Conservation (phyloP, 2,888 invertebrate species). For the Trypoxylon attenuatum region DNA sequence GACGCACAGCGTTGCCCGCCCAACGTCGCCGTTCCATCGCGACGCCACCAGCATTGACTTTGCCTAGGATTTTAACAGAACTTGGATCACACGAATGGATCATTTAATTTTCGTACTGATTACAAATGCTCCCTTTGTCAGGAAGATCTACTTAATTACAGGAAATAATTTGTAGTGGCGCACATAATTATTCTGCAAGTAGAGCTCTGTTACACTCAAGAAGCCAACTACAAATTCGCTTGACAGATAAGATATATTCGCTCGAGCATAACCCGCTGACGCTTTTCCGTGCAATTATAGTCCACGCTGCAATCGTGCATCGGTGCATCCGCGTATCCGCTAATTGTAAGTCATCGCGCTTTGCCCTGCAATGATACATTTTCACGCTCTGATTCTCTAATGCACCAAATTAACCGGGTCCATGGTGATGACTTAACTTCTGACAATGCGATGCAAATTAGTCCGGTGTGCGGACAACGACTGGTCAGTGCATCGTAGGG, state of each 20-base stretch:
- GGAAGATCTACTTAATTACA: constrained; percentile 26
- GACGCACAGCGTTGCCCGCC: neutral
- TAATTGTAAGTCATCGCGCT: no score
- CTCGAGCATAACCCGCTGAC: neutral
- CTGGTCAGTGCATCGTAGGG: no score
- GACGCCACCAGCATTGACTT: no score
- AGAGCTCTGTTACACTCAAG: constrained; percentile 8
- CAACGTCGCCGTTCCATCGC: neutral
- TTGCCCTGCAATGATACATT: no score
- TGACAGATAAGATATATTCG: constrained; percentile 22
- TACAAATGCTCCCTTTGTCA: constrained; percentile 24
- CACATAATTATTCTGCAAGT: constrained; percentile 20
- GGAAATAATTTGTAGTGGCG: constrained; percentile 30
- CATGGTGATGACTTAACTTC: no score
- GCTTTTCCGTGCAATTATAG: constrained; percentile 7
- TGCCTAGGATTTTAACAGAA: no score
- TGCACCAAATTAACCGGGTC: no score
- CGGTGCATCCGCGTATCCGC: neutral
- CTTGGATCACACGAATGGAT: neutral
- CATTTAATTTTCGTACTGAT: constrained; percentile 23
- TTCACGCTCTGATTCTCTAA: no score
- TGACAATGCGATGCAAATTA: no score
- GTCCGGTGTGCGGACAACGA: no score
- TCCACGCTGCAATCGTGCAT: neutral
- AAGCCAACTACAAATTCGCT: constrained; percentile 3